Evolutionary conservation across 2,113 vertebrate species (phyloP), one percentile per base, ranked within the genome.

Genomic region (Chaetops frenatus): DNA sequence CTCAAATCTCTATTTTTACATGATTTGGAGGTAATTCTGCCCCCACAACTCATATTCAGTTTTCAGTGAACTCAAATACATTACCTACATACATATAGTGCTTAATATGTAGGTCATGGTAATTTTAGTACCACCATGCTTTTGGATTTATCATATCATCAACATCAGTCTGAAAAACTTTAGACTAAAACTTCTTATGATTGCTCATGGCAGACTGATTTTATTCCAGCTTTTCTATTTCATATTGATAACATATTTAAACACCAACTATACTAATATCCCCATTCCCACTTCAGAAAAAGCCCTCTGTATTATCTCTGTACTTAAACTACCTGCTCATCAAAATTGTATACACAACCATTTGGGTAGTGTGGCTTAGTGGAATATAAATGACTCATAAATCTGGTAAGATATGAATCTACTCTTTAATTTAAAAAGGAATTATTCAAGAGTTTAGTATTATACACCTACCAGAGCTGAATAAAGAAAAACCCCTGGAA

Each of bases 351-450:
- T 72, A 91, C 62, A 90, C 78, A 95, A 82, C 76, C 76, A 93
- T 94, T 94, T 93, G 57, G 84, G 45, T 85, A 92, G 70, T 82
- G 66, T 53, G 71, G 78, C 71, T 81, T 85, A 94, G 62, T 58
- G 51, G 91, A 96, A 95, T 96, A 91, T 72, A 95, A 97, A 97
- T 85, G 50, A 95, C 90, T 94, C 62, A 92, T 91, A 95, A 95
- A 85, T 77, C 93, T 93, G 50, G 33, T 82, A 73, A 81, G 62
- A 91, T 88, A 82, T 47, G 66, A 92, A 95, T 79, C 74, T 57
- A 69, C 54, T 77, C 29, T 92, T 96, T 95, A 94, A 94, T 95
- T 95, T 93, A 80, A 93, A 92, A 88, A 81, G 56, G 81, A 96
- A 94, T 90, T 91, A 82, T 66, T 90, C 71, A 73, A 82, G 71